phyloP scores from a whole-genome alignment of 2,888 invertebrate genomes.

The Ernsta delagoae region DNA sequence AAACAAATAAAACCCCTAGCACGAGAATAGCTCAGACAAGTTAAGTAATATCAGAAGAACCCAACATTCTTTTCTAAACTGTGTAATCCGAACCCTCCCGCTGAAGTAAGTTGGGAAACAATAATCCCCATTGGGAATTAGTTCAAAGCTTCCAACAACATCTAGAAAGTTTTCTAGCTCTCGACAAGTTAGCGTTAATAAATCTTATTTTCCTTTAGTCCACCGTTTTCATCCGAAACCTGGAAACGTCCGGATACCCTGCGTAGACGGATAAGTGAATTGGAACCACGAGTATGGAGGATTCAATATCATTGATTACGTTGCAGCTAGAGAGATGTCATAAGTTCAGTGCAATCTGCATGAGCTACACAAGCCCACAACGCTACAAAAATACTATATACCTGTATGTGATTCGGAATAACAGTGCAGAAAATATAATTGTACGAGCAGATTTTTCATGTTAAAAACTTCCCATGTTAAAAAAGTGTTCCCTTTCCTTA shows the following conservation, averaged over 20 bases:
- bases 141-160: constrained; percentile 9
- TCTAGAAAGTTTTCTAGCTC: constrained; percentile 1
- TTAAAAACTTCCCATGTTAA: no score
- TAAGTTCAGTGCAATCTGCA: not conserved
- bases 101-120: constrained; percentile 7
- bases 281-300: not conserved
- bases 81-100: not conserved
- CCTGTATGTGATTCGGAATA: no score
- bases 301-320: not conserved
- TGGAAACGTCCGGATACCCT: no score
- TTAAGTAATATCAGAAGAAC: not conserved
- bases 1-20: no score
- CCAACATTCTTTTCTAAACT: constrained; percentile 7
- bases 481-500: no score
- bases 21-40: not conserved
- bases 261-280: not conserved
- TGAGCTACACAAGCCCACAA: not conserved
- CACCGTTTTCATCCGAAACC: not conserved
- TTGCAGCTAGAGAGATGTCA: not conserved
- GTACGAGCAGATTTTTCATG: no score
- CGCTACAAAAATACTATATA: no score
- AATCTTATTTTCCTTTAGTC: constrained; percentile 2
- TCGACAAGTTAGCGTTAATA: constrained; percentile 12
- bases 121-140: not conserved
- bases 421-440: no score